Conservation (phyloP, 2,113 vertebrate species). For the Ochotona curzoniae region DNA sequence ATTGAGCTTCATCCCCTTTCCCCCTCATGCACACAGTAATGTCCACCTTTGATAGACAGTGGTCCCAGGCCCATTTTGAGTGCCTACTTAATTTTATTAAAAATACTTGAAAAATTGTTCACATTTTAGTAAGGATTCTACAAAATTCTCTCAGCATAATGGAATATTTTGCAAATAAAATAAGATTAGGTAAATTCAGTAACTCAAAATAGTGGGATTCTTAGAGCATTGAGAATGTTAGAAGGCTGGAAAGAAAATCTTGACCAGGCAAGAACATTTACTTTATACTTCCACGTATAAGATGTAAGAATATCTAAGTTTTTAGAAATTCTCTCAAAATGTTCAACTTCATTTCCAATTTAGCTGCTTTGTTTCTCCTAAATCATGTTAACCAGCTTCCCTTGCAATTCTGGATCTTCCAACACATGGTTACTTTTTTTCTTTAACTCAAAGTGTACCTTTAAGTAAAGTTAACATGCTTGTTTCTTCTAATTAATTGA, state of each 20-base stretch:
- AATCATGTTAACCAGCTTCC: slow-evolving; percentile 11
- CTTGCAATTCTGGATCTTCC: neutral
- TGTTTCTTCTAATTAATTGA: slow-evolving; percentile 33
- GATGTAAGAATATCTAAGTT: neutral
- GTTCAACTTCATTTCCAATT: slow-evolving; percentile 5
- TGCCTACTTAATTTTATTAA: slow-evolving; percentile 2
- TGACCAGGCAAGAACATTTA: neutral
- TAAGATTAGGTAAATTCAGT: neutral
- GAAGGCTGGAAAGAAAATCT: neutral
- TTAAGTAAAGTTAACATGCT: neutral
- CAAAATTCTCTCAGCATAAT: neutral
- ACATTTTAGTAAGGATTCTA: slow-evolving; percentile 44
- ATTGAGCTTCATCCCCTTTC: neutral
- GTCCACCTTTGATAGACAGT: neutral
- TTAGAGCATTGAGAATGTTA: slow-evolving; percentile 31
- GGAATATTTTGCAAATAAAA: slow-evolving; percentile 45
- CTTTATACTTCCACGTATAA: slow-evolving; percentile 33
- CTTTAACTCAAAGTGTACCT: slow-evolving; percentile 32
- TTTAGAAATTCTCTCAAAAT: slow-evolving; percentile 43
- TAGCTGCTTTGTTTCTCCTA: neutral
- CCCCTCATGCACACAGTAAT: neutral
- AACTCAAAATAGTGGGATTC: neutral
- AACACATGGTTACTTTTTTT: neutral
- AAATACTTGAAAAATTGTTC: slow-evolving; percentile 16
- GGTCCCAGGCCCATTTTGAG: neutral